A percentile compares a stretch with the other conserved stretches of the same genome.
Conservation (phyloP, 2,797 vertebrate genomes). For the Anabacerthia variegaticeps region DNA sequence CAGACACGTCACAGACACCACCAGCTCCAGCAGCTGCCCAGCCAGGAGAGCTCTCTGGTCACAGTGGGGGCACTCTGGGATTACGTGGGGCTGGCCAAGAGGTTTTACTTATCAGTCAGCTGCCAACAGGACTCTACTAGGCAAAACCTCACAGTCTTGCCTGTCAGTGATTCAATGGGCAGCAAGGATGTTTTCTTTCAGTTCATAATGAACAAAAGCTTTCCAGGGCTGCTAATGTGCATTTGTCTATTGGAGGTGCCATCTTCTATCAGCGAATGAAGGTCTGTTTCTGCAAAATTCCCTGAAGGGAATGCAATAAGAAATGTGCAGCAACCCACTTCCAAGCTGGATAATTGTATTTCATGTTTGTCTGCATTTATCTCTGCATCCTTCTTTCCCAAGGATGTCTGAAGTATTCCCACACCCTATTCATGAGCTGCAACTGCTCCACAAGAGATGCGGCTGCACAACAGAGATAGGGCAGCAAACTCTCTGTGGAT, state of each 20-base stretch:
- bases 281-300: background rate
- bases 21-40: background rate
- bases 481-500: background rate
- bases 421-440: background rate
- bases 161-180: background rate
- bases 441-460: background rate
- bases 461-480: background rate
- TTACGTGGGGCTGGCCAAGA: background rate
- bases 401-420: background rate
- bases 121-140: background rate
- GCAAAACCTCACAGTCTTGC: background rate
- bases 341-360: background rate
- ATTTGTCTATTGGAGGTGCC: background rate
- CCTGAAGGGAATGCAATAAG: background rate
- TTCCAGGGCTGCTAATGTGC: background rate
- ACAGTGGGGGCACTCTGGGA: background rate
- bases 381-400: background rate
- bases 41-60: background rate
- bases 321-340: background rate
- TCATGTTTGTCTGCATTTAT: background rate
- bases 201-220: background rate
- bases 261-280: background rate
- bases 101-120: background rate
- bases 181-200: background rate
- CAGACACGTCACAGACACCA: background rate